phyloP scores from a whole-genome alignment of 2,888 invertebrate genomes.

The Abrostola triplasia region DNA sequence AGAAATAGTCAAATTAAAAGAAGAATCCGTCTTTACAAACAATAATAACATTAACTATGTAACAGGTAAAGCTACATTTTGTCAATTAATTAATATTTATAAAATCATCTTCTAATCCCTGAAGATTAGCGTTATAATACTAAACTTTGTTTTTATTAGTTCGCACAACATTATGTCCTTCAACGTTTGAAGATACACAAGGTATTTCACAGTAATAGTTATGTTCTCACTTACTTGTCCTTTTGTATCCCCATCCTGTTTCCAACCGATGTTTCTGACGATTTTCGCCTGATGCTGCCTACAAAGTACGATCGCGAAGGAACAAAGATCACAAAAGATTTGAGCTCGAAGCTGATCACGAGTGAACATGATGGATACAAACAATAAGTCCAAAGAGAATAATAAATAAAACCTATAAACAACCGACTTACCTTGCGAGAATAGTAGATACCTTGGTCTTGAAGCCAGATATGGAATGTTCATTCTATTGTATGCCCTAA shows the following conservation, averaged over 20 bases:
- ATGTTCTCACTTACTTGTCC: constrained; percentile 35
- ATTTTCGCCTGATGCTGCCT: not conserved
- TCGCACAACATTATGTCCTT: constrained; percentile 52
- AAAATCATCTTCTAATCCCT: constrained; percentile 4
- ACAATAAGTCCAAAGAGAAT: not conserved
- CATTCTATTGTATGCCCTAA: not conserved
- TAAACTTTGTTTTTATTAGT: constrained; percentile 50
- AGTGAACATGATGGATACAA: not conserved
- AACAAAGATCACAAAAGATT: no score
- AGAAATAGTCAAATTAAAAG: no score
- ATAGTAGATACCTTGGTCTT: not conserved
- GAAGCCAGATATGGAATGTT: not conserved
- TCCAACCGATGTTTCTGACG: constrained; percentile 11
- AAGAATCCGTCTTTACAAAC: no score
- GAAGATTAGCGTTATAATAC: constrained; percentile 35
- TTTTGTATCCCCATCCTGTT: constrained; percentile 15
- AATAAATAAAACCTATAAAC: not conserved
- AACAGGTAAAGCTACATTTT: not conserved
- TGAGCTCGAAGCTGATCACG: no score
- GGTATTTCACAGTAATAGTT: constrained; percentile 43
- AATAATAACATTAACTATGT: not conserved
- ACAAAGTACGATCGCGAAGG: no score
- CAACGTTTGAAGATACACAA: constrained; percentile 53
- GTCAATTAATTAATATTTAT: not conserved
- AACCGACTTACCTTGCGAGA: not conserved